Base-by-base conservation (phyloP, 2,113 vertebrate genomes). In the Pitta sordida region DNA sequence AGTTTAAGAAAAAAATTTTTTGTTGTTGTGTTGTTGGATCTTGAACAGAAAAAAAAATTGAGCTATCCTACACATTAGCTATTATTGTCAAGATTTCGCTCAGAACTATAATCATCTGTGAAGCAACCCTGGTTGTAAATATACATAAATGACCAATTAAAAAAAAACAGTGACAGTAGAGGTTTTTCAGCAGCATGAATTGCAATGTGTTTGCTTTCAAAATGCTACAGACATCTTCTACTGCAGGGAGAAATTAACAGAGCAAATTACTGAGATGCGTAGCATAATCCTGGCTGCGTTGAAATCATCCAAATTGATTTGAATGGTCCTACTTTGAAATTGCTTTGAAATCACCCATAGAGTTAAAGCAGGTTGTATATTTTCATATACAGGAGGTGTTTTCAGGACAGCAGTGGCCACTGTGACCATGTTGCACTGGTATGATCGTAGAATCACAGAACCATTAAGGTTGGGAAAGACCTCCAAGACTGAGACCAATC, bases 101-200 rank as follows among this genome's bases (percentile, higher is more conserved):
- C 51, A 88, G 73, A 86, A 59, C 59, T 58, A 11, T 37, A 74
- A 87, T 84, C 11, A 64, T 79, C 53, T 76, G 15, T 67, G 49
- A 78, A 94, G 11, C 17, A 44, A 55, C 44, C 27, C 46, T 83
- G 22, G 27, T 71, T 77, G 69, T 70, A 91, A 87, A 91, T 46
- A 77, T 19, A 56, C 30, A 78, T 81, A 83, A 93, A 81, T 91
- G 90, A 91, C 84, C 83, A 74, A 94, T 78, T 81, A 84, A 76
- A 88, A 11, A 67, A 68, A 71, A 95, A 79, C 68, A 82, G 67
- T 75, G 68, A 52, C 58, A 68, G 36, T 48, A 51, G 41, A 89
- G 48, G 11, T 60, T 95, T 95, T 84, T 79, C 88, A 76, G 32
- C 27, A 53, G n/a, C 13, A 39, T 51, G 52, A 71, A 91, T 78